These are phyloP conservation scores for Camelus dromedarius DNA, from an alignment of 2,113 vertebrate species.

Conservation along the genomic window DNA sequence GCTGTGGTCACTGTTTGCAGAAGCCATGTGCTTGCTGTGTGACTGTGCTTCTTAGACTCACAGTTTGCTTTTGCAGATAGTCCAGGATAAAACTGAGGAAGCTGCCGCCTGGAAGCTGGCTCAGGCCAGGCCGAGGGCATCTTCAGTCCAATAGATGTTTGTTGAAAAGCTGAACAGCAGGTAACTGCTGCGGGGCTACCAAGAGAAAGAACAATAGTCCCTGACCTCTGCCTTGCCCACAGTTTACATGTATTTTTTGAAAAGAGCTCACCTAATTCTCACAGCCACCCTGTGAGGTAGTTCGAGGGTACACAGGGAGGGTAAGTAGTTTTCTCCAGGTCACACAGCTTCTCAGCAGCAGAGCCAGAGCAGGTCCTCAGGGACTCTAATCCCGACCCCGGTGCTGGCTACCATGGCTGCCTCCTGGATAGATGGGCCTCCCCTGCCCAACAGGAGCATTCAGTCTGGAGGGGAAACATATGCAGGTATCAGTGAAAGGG, in stretches of 20 bases:
- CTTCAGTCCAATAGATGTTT: background rate
- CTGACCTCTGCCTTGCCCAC: background rate
- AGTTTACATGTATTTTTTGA: conserved; percentile 25
- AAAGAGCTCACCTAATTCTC: conserved; percentile 40
- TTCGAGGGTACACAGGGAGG: background rate
- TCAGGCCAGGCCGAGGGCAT: background rate
- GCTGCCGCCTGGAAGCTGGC: background rate
- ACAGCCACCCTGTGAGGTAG: background rate
- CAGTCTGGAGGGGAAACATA: background rate
- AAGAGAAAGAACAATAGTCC: background rate
- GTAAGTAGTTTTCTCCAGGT: background rate
- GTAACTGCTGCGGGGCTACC: background rate
- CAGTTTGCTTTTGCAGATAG: conserved; percentile 55
- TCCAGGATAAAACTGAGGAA: background rate
- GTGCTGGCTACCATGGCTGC: background rate
- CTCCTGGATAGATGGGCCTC: background rate
- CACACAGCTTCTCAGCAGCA: background rate
- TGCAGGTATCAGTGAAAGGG: background rate
- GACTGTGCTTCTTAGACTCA: background rate
- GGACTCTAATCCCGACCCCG: background rate
- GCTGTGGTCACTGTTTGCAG: conserved; percentile 68
- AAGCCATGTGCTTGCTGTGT: conserved; percentile 59
- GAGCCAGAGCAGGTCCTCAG: background rate
- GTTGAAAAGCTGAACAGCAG: background rate
- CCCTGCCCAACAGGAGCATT: background rate